Evolutionary conservation across 2,113 vertebrate genomes (phyloP), one percentile per base, ranked within the genome.

Genomic region (Gymnogyps californianus): DNA sequence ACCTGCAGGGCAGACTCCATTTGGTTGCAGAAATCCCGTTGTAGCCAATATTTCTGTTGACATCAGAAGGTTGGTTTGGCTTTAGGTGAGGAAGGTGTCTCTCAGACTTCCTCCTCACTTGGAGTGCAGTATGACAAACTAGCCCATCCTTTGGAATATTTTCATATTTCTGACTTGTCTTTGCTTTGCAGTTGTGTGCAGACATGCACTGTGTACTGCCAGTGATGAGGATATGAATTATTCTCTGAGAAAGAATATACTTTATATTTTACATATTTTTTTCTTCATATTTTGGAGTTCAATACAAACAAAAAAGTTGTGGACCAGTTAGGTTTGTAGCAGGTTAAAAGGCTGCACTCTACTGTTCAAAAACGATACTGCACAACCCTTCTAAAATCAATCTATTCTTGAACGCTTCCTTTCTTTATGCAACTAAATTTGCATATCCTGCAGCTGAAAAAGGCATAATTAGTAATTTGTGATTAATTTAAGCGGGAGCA

Each of bases 391-490:
- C 54, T 64, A 38, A 94, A 96, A 93, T 74, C 83, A 91, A 66
- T 70, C 74, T 85, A 31, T 90, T 81, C 83, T 91, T 91, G 62
- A 97, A 86, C 6, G 32, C 32, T 96, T 95, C 76, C 52, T 96
- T 94, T 97, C 77, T 96, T 80, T 96, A 55, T 92, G 58, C 89
- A 92, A 93, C 82, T 90, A 64, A 82, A 97, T 98, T 96, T 98
- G 74, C 95, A 97, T 97, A 96, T 90, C 66, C 62, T 97, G 81
- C 93, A 97, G 89, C 96, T 97, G 90, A 97, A 98, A 98, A 97
- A 93, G 72, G 80, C 94, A 96, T 97, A 98, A 98, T 98, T 98
- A 98, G 96, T 97, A 96, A 98, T 97, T 98, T 96, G 97, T 96
- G 93, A 97, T 96, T 97, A 97, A 98, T 98, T 98, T 98, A 98